Percentiles rank a stretch among this genome's conserved stretches.
Conservation (phyloP, 1,140 invertebrate genomes). For the Drosophila nigromelanica region DNA sequence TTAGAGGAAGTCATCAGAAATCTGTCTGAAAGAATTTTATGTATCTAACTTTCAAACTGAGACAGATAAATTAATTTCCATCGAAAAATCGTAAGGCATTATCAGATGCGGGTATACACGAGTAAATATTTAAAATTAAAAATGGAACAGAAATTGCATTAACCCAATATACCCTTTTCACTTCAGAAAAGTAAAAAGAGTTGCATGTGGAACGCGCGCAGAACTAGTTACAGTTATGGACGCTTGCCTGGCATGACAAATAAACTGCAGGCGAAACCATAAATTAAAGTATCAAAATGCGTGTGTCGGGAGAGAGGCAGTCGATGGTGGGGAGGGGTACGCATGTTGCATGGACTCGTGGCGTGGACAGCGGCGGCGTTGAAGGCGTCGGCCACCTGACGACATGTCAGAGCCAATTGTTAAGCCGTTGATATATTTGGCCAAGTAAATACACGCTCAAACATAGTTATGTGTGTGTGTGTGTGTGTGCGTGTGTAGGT, state of each 20-base stretch:
- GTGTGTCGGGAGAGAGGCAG: constrained; percentile 25
- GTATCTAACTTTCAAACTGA: too few relatives aligned
- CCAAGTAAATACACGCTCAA: constrained; percentile 13
- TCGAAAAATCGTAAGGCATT: too few relatives aligned
- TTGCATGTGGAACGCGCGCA: constrained; percentile 52
- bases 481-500: constrained; percentile 18
- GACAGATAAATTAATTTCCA: too few relatives aligned
- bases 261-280: constrained; percentile 69
- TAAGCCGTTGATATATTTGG: constrained; percentile 76
- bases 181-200: not conserved
- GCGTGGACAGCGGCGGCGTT: not conserved
- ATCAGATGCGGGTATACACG: too few relatives aligned
- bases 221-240: constrained; percentile 70
- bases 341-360: not conserved
- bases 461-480: not conserved
- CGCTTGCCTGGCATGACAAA: constrained; percentile 70
- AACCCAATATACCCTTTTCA: too few relatives aligned
- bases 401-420: constrained; percentile 76
- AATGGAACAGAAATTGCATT: too few relatives aligned
- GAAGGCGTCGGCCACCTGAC: constrained; percentile 72
- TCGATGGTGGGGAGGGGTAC: not conserved
- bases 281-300: constrained; percentile 81
- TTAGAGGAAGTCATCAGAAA: too few relatives aligned
- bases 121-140: too few relatives aligned
- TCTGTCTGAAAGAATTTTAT: too few relatives aligned